Conservation (phyloP, 1,140 invertebrate genomes). For the Drosophila ogumai region DNA sequence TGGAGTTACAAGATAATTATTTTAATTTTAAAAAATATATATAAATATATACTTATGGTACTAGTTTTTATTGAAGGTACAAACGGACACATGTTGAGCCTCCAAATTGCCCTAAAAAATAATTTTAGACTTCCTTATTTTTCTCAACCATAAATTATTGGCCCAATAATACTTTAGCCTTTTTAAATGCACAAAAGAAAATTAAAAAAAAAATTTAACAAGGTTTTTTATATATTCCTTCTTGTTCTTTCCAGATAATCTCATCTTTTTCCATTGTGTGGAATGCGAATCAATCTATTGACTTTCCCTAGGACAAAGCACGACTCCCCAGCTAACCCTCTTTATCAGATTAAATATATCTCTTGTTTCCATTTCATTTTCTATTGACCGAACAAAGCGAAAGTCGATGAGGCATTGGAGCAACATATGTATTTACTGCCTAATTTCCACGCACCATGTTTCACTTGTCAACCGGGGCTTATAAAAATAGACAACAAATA, state of each 20-base stretch:
- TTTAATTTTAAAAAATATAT: no score
- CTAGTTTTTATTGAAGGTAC: no score
- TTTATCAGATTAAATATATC: slow-evolving; percentile 32
- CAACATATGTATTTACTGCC: slow-evolving; percentile 29
- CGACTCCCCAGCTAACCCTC: neutral
- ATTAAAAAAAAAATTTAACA: neutral
- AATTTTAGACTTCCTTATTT: no score
- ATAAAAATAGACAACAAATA: slow-evolving; percentile 57
- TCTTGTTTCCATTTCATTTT: slow-evolving; percentile 19
- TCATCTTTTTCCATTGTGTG: neutral
- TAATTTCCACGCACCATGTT: slow-evolving; percentile 49
- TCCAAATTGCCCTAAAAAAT: no score
- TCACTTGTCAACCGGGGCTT: slow-evolving; percentile 63
- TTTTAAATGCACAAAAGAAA: neutral
- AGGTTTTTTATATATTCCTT: neutral
- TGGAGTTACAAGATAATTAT: no score
- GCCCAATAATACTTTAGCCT: neutral
- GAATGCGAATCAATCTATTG: slow-evolving; percentile 10
- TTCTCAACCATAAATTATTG: neutral
- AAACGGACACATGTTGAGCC: no score
- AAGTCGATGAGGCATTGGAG: slow-evolving; percentile 14
- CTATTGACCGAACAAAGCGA: slow-evolving; percentile 30
- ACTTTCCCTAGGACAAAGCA: slow-evolving; percentile 3
- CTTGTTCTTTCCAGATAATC: neutral
- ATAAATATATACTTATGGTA: no score